A percentile compares a stretch with the other conserved stretches of the same genome.
Evolutionary conservation across 2,113 vertebrate species (phyloP).

Genomic region (Corythaeola cristata): DNA sequence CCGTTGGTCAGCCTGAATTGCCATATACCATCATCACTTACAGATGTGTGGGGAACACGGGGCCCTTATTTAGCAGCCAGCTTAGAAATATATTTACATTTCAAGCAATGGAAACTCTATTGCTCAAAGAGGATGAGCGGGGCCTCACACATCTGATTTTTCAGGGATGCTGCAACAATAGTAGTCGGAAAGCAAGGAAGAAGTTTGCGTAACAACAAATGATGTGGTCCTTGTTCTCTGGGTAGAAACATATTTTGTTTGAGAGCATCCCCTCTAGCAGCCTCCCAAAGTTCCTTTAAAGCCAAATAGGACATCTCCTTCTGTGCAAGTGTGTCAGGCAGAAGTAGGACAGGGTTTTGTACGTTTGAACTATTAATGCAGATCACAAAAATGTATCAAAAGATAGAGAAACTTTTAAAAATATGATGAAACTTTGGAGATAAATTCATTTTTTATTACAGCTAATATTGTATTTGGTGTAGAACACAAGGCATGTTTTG

Average conservation of each 20-base stretch:
- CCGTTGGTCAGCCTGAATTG: fast-evolving
- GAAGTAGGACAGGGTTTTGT: not conserved
- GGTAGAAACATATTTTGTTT: not conserved
- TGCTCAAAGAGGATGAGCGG: not conserved
- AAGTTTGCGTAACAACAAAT: not conserved
- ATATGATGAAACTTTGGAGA: not conserved
- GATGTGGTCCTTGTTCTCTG: not conserved
- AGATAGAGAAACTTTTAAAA: not conserved
- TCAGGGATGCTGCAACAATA: not conserved
- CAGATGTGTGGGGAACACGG: fast-evolving
- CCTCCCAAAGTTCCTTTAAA: not conserved
- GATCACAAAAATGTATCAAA: not conserved
- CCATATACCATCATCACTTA: fast-evolving
- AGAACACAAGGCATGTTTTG: not conserved
- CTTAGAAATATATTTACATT: too few relatives aligned
- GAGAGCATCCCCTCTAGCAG: not conserved
- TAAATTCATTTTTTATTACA: not conserved
- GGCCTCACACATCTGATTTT: not conserved
- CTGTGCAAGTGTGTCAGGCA: not conserved
- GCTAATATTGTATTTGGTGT: not conserved
- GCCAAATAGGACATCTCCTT: not conserved
- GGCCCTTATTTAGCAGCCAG: not conserved
- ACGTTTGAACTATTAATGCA: conserved; percentile 5
- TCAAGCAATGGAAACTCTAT: not conserved
- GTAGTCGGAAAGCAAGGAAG: not conserved